These are phyloP conservation scores for Kryptolebias marmoratus DNA, from an alignment of 2,113 vertebrate genomes.

Conservation along the genomic window DNA sequence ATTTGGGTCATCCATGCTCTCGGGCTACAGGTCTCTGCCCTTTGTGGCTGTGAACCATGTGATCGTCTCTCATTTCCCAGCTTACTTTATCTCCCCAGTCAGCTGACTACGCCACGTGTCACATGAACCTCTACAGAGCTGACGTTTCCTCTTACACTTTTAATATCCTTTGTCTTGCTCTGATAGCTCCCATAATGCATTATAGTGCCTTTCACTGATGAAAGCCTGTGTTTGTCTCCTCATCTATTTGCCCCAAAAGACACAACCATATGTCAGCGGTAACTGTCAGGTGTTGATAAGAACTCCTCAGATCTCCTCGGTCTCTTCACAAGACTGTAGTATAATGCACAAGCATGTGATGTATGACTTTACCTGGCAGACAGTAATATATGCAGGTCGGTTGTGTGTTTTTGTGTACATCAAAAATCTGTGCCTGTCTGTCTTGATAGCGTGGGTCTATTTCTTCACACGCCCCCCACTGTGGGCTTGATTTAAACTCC, in stretches of 20 bases:
- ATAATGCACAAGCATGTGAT: constrained; percentile 23
- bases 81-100: constrained; percentile 29
- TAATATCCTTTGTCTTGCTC: constrained; percentile 76
- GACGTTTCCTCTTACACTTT: constrained; percentile 63
- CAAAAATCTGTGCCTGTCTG: constrained; percentile 21
- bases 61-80: constrained; percentile 47
- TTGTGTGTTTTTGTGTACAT: constrained; percentile 35
- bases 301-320: constrained; percentile 46
- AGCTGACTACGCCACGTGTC: constrained; percentile 49
- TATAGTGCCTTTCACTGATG: constrained; percentile 51
- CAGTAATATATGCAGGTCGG: constrained; percentile 46
- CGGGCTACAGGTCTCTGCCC: constrained; percentile 37
- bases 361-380: constrained; percentile 36
- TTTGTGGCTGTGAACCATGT: constrained; percentile 8
- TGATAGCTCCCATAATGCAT: constrained; percentile 70
- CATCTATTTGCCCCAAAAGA: constrained; percentile 59
- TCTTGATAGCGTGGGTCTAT: constrained; percentile 22
- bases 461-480: constrained; percentile 47
- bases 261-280: constrained; percentile 54
- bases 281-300: constrained; percentile 54
- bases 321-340: constrained; percentile 12
- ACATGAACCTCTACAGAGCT: constrained; percentile 42
- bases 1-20: constrained; percentile 27
- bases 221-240: constrained; percentile 57
- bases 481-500: constrained; percentile 57